Evolutionary conservation across 37 sponge, comb jelly and placozoan species (phyloP), one percentile per base, ranked within the genome.

Genomic region (Oopsacas minuta): DNA sequence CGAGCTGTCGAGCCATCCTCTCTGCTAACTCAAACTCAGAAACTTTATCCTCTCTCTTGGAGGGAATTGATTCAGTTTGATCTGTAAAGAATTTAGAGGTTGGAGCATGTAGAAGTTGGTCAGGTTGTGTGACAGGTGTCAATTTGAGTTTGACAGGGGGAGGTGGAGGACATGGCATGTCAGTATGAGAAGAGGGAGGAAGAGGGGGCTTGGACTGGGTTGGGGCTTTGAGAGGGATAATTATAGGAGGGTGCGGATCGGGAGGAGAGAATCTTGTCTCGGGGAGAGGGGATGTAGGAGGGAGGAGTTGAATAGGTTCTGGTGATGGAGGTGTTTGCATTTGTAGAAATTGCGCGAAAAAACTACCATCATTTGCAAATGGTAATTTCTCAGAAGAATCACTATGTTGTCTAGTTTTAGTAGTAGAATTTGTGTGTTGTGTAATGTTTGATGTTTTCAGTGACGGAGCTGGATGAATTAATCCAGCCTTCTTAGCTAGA

Each of bases 321-420:
- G 20, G 75, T 3, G 75, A n/a, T 61, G 30, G 22, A 61, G 75
- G 75, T 61, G 75, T 61, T 38, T 95, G 90, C 82, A 90, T 17
- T 46, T 87, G 82, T 46, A 42, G 86, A 82, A 96, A 96, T 53
- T 86, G 86, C 52, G 93, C 92, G 5, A 96, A 30, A 75, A 96
- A 96, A 75, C 91, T 92, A 12, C 96, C 96, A 84, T 96, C 96
- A 51, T 96, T 96, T 17, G 75, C 39, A 52, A 96, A 96, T 61
- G 75, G 75, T 61, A 61, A 61, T 32, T 61, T 61, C 7, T 10
- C 20, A 22, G 17, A 22, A 46, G 12, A 12, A 46, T 12, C 17
- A 22, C 17, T 12, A 46, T 46, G 51, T 46, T 46, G 51, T 12
- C 17, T 46, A 46, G 51, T 22, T 22, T 12, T 12, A 22, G 51